phyloP scores from a whole-genome alignment of 1,140 invertebrate genomes.

The Heliconius hewitsoni region DNA sequence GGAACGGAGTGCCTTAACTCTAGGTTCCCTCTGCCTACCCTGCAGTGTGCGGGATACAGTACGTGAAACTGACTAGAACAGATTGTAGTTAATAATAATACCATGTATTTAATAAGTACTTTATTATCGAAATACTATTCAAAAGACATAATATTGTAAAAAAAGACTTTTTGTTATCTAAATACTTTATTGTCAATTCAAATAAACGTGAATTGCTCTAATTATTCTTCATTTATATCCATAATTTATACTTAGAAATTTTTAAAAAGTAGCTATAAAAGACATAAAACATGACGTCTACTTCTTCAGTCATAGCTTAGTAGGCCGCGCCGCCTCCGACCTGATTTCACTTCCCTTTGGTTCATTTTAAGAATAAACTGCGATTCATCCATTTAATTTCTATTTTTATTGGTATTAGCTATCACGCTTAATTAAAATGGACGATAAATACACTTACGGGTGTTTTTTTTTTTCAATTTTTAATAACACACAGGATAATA shows the following conservation, averaged over 20 bases:
- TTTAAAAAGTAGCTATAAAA: conserved; percentile 3
- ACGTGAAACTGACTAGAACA: too few species aligned
- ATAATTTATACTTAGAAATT: background rate
- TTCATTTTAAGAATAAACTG: conserved; percentile 35
- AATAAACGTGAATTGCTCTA: background rate
- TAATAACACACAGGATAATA: too few species aligned
- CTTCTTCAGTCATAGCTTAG: conserved; percentile 27
- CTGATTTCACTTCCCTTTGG: conserved; percentile 46
- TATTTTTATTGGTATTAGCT: background rate
- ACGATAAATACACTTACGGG: background rate
- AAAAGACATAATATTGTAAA: too few species aligned
- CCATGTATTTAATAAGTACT: too few species aligned
- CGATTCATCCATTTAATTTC: conserved; percentile 16
- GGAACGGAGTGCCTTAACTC: too few species aligned
- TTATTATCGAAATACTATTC: too few species aligned
- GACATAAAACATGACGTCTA: conserved; percentile 10
- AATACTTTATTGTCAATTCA: too few species aligned
- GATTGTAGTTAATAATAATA: too few species aligned
- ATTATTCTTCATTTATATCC: background rate
- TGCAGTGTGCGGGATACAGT: too few species aligned
- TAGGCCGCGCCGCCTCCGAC: conserved; percentile 38
- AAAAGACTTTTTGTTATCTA: too few species aligned
- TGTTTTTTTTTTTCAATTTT: too few species aligned
- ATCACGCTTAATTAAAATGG: conserved; percentile 5
- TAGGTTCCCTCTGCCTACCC: too few species aligned